Conservation (phyloP, 2,888 invertebrate genomes). For the Spilosoma lubricipeda region DNA sequence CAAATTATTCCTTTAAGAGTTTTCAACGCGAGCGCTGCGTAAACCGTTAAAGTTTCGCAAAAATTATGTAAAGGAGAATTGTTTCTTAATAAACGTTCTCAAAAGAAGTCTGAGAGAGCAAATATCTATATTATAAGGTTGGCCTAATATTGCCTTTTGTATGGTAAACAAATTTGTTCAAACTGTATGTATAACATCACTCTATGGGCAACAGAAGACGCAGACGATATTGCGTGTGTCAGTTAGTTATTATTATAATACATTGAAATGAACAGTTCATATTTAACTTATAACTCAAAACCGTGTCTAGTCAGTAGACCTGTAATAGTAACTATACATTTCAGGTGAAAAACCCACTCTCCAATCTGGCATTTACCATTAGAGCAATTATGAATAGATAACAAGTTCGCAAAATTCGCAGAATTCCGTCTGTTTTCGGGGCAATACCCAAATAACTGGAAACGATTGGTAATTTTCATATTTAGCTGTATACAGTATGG, state of each 20-base stretch:
- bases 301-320: background rate
- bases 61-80: too few relatives aligned
- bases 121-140: too few relatives aligned
- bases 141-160: too few relatives aligned
- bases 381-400: background rate
- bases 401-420: conserved; percentile 4
- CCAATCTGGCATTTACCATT: background rate
- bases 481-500: background rate
- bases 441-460: background rate
- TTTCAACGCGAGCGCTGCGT: too few relatives aligned
- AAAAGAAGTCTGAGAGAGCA: too few relatives aligned
- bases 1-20: too few relatives aligned
- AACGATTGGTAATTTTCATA: background rate
- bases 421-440: background rate
- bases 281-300: background rate
- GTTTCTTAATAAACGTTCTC: too few relatives aligned
- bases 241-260: background rate
- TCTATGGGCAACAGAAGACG: too few relatives aligned
- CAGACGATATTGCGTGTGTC: too few relatives aligned
- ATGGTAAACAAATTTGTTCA: too few relatives aligned
- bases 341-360: background rate
- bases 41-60: too few relatives aligned
- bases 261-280: background rate
- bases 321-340: background rate
- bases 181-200: too few relatives aligned